Percentiles rank a stretch among this genome's conserved stretches.
These are phyloP conservation scores for Ailurus styani DNA, from an alignment of 2,113 vertebrate genomes.

Conservation along the genomic window DNA sequence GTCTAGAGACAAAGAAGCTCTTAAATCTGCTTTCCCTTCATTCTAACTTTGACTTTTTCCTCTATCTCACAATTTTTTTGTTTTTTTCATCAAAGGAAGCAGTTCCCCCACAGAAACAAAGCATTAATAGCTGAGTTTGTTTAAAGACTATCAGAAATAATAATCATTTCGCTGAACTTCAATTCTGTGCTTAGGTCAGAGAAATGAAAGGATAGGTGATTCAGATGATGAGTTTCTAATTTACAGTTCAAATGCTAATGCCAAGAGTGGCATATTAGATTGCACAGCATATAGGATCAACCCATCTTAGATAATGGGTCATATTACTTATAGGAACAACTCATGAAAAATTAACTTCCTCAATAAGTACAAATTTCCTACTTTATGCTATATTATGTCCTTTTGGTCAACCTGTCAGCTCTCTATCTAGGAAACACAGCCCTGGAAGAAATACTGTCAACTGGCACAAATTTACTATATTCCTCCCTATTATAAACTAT, in stretches of 20 bases:
- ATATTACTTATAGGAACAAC: not conserved
- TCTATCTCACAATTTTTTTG: not conserved
- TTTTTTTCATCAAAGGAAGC: too few relatives aligned
- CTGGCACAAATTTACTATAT: not conserved
- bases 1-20: not conserved
- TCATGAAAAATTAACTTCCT: conserved; percentile 10
- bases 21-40: not conserved
- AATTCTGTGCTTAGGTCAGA: not conserved
- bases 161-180: not conserved
- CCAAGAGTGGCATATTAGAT: not conserved
- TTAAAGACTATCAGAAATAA: not conserved
- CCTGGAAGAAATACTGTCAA: not conserved
- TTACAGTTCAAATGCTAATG: not conserved
- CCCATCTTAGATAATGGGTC: not conserved
- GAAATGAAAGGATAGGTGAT: not conserved
- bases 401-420: not conserved
- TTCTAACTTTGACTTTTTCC: not conserved
- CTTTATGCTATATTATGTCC: not conserved
- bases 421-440: not conserved
- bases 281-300: not conserved
- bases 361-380: not conserved
- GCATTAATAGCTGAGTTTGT: not conserved
- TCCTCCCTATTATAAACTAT: not conserved
- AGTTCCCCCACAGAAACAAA: not conserved
- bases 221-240: not conserved